These are phyloP conservation scores for Drosophila fuyamai DNA, from an alignment of 1,140 invertebrate genomes.

Conservation along the genomic window DNA sequence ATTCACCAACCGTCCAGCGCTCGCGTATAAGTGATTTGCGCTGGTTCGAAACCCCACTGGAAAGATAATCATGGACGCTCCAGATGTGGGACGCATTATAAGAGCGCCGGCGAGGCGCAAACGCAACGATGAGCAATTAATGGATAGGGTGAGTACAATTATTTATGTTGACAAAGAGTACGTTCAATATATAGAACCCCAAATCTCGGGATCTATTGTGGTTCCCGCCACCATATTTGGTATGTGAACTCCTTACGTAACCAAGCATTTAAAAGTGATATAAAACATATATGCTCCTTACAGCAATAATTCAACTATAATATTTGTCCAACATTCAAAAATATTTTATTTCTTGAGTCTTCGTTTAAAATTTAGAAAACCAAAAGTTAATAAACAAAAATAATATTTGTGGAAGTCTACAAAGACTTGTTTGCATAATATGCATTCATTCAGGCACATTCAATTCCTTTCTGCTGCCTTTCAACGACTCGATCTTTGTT, in stretches of 20 bases:
- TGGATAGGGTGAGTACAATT: constrained; percentile 71
- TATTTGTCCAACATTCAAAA: too few relatives aligned
- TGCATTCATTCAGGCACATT: not conserved
- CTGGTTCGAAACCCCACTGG: constrained; percentile 30
- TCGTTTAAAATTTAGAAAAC: too few relatives aligned
- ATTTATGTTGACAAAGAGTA: not conserved
- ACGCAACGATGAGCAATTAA: constrained; percentile 78
- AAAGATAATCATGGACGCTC: constrained; percentile 64
- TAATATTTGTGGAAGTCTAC: not conserved
- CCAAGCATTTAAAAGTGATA: too few relatives aligned
- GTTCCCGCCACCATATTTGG: constrained; percentile 1
- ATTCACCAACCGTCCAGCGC: constrained; percentile 21
- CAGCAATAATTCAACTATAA: too few relatives aligned
- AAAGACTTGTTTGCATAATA: constrained; percentile 11
- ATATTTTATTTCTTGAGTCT: too few relatives aligned
- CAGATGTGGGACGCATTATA: constrained; percentile 75
- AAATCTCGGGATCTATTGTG: not conserved
- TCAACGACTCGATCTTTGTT: constrained; percentile 48
- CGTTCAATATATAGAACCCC: not conserved
- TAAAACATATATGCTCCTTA: not conserved
- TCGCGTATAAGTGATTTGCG: constrained; percentile 45
- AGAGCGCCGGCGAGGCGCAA: constrained; percentile 76
- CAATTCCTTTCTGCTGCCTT: constrained; percentile 24
- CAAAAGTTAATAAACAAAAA: too few relatives aligned
- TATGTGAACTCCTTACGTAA: not conserved